These are phyloP conservation scores for Kradibia gibbosae DNA, from an alignment of 1,140 invertebrate species.

Conservation along the genomic window DNA sequence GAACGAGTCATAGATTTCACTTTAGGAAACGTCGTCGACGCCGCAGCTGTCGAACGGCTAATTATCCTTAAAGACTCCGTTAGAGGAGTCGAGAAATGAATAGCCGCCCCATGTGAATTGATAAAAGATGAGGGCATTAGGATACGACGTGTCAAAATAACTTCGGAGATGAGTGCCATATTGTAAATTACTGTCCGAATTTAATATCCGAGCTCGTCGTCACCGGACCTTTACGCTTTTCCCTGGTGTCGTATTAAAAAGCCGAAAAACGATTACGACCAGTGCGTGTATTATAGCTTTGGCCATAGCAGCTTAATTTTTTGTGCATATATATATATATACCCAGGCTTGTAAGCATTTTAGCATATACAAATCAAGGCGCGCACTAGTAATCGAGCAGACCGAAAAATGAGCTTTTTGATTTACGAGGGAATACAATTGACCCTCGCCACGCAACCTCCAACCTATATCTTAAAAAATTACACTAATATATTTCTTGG, in stretches of 20 bases:
- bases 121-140: slow-evolving; percentile 24
- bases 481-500: slow-evolving; percentile 1
- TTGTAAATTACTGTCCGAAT: slow-evolving; percentile 10
- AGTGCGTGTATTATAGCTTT: too few relatives aligned
- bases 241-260: not conserved
- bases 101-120: slow-evolving; percentile 21
- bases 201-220: not conserved
- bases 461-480: not conserved
- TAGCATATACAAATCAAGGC: not conserved
- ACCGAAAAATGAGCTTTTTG: slow-evolving; percentile 21
- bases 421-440: not conserved
- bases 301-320: too few relatives aligned
- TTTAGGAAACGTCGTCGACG: slow-evolving; percentile 30
- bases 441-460: not conserved
- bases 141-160: slow-evolving; percentile 16
- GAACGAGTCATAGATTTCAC: not conserved
- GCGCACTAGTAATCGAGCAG: not conserved
- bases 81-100: slow-evolving; percentile 3
- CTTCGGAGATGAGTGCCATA: not conserved
- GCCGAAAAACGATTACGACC: too few relatives aligned
- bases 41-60: slow-evolving; percentile 14
- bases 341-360: not conserved
- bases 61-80: slow-evolving; percentile 2
- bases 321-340: not conserved
- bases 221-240: not conserved